These are phyloP conservation scores for Drosophila nigricruria DNA, from an alignment of 2,888 invertebrate genomes.

Conservation along the genomic window DNA sequence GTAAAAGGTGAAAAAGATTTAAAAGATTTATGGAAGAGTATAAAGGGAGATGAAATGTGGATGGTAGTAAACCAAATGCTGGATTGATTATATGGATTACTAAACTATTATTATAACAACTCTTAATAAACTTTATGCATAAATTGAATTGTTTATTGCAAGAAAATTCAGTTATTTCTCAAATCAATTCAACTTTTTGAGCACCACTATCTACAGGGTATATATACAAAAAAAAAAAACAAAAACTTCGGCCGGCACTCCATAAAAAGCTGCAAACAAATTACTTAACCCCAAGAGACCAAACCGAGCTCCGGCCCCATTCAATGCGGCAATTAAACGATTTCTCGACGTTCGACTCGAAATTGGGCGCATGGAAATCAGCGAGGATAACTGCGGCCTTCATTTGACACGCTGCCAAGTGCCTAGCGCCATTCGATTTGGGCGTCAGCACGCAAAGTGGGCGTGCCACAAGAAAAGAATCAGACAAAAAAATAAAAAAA, in stretches of 20 bases:
- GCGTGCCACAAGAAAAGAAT: constrained; percentile 7
- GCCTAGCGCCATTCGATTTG: constrained; percentile 64
- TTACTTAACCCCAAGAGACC: constrained; percentile 20
- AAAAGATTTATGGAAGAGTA: neutral
- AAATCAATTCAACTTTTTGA: neutral
- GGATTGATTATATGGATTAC: too few relatives aligned
- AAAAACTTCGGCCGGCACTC: constrained; percentile 32
- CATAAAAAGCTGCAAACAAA: constrained; percentile 46
- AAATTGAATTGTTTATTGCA: too few relatives aligned
- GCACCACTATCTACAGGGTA: constrained; percentile 1
- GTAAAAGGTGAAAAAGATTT: constrained; percentile 5
- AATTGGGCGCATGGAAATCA: constrained; percentile 20
- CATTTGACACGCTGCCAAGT: constrained; percentile 73
- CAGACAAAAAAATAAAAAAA: neutral
- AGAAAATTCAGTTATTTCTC: too few relatives aligned
- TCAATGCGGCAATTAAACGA: constrained; percentile 66
- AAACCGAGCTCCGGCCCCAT: constrained; percentile 19
- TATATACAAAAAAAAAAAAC: constrained; percentile 6
- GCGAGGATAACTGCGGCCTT: neutral
- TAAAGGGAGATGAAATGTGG: too few relatives aligned
- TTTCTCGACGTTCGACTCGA: constrained; percentile 18
- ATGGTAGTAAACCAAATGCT: too few relatives aligned
- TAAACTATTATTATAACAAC: too few relatives aligned
- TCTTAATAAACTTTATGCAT: too few relatives aligned
- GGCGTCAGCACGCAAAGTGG: constrained; percentile 63